phyloP scores from a whole-genome alignment of 1,140 invertebrate species.

The Diachasma alloeum region DNA sequence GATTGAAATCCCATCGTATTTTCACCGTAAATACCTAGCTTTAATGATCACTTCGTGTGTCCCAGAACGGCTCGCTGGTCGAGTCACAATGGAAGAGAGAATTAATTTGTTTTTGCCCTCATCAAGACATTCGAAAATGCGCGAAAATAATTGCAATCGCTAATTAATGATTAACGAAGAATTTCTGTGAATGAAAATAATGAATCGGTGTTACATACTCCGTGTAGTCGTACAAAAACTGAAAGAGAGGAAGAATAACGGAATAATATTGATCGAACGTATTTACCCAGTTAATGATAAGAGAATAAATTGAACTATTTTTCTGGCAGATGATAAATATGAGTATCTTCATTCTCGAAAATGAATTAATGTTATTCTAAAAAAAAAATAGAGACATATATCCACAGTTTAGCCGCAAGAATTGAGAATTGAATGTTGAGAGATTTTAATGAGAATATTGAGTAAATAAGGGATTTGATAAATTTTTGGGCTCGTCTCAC shows the following conservation, averaged over 20 bases:
- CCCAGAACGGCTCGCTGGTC: constrained; percentile 47
- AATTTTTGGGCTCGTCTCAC: constrained; percentile 22
- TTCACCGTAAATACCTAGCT: neutral
- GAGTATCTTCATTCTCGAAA: neutral
- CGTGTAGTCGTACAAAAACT: neutral
- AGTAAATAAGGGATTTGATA: neutral
- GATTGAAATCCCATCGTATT: neutral
- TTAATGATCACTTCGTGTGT: constrained; percentile 21
- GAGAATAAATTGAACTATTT: constrained; percentile 1
- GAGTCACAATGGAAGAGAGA: constrained; percentile 33
- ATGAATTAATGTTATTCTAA: neutral
- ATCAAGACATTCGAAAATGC: neutral
- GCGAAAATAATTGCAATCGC: neutral
- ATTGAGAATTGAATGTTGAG: constrained; percentile 10
- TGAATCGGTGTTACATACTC: neutral
- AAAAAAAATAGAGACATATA: constrained; percentile 1
- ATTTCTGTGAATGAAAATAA: neutral
- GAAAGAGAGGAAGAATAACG: neutral
- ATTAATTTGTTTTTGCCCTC: neutral
- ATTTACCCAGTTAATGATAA: neutral
- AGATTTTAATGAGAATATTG: neutral
- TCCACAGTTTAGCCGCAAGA: neutral
- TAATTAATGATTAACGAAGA: neutral
- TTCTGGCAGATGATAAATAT: neutral
- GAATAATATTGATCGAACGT: neutral